Conservation (phyloP, 2,888 invertebrate genomes). For the Spatulosminthurus flaviceps region DNA sequence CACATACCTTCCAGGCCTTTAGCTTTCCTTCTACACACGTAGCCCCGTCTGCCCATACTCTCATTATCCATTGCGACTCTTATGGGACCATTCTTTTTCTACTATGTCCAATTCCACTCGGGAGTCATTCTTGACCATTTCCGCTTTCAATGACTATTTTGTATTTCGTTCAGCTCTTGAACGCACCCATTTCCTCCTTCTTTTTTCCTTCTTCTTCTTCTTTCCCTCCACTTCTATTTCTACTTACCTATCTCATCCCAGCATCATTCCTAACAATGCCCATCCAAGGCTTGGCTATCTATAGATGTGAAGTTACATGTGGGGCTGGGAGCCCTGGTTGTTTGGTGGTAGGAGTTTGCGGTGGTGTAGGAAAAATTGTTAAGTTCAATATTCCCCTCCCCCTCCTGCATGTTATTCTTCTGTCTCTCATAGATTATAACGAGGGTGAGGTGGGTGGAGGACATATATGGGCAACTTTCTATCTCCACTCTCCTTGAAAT, state of each 20-base stretch:
- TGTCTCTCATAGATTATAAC: conserved; percentile 18
- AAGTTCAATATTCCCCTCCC: not conserved
- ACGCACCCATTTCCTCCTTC: conserved; percentile 48
- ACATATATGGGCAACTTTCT: not conserved
- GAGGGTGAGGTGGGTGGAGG: not conserved
- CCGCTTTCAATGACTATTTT: conserved; percentile 63
- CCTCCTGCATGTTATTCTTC: not conserved
- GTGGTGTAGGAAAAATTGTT: no score
- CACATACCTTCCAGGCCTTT: not conserved
- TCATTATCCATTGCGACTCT: conserved; percentile 62
- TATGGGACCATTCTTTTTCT: conserved; percentile 61
- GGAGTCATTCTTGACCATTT: conserved; percentile 64
- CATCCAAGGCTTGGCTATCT: no score
- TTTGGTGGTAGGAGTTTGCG: no score
- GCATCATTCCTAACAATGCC: conserved; percentile 15
- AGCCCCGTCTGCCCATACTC: conserved; percentile 43
- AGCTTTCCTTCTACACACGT: not conserved
- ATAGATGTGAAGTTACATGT: no score
- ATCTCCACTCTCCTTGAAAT: conserved; percentile 36
- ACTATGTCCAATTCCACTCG: conserved; percentile 58
- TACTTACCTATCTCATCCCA: not conserved
- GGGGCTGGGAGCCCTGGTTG: no score
- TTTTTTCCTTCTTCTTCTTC: not conserved
- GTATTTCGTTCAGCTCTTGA: conserved; percentile 52
- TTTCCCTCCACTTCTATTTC: no score